Conservation (phyloP, 2,797 vertebrate genomes). For the Nyctalus aviator region DNA sequence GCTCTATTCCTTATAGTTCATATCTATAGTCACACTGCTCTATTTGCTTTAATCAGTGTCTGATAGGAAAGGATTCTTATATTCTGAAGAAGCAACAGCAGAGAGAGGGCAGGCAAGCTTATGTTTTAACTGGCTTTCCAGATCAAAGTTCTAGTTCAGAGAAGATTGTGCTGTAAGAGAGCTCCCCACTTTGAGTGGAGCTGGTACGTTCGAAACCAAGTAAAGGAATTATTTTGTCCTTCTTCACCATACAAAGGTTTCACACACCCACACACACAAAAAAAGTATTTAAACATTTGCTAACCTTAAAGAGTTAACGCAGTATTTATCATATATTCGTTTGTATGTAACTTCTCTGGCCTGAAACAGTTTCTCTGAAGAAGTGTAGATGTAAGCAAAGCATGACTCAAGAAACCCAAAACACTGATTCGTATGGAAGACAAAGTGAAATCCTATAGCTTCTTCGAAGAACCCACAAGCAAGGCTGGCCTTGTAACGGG, state of each 20-base stretch:
- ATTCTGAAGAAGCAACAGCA: background rate
- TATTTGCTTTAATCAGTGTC: background rate
- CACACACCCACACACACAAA: background rate
- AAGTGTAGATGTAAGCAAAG: background rate
- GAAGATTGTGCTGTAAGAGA: background rate
- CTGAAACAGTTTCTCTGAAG: background rate
- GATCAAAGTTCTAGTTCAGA: background rate
- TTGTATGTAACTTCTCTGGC: background rate
- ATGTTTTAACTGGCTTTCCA: background rate
- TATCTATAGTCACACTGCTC: background rate
- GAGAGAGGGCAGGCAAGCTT: background rate
- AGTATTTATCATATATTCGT: background rate
- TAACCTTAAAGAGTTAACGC: background rate
- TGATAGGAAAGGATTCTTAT: background rate
- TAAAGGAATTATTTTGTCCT: constrained; percentile 12
- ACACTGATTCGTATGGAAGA: background rate
- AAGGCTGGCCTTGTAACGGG: background rate
- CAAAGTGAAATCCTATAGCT: background rate
- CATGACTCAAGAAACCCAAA: background rate
- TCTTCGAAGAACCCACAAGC: background rate
- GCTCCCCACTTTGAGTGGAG: background rate
- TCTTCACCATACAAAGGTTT: background rate
- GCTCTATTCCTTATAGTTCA: background rate
- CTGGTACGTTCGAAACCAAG: background rate
- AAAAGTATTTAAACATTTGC: background rate